These are phyloP conservation scores for Cyphotilapia sp. DNA, from an alignment of 2,113 vertebrate genomes.

Conservation along the genomic window DNA sequence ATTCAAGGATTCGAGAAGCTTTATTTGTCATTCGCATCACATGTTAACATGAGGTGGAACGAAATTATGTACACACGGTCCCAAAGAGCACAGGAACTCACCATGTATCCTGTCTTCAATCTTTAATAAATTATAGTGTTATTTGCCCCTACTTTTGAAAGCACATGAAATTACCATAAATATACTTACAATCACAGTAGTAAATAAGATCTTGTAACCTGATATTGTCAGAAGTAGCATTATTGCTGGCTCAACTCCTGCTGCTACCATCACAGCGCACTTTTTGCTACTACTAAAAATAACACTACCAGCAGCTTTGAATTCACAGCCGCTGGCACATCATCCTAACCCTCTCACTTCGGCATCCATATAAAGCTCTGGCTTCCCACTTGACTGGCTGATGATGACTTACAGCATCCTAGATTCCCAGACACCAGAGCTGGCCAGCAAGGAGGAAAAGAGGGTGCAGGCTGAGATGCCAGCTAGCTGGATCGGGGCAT, in stretches of 20 bases:
- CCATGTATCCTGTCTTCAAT: background rate
- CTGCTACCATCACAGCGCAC: background rate
- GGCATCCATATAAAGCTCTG: slow-evolving; percentile 33
- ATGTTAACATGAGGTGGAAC: background rate
- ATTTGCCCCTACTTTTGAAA: background rate
- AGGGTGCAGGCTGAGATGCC: slow-evolving; percentile 8
- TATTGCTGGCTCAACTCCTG: background rate
- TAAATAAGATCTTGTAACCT: background rate
- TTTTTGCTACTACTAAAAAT: slow-evolving; percentile 11
- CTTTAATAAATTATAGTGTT: background rate
- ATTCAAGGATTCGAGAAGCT: background rate
- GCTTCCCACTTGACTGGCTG: slow-evolving; percentile 20
- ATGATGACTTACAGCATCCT: slow-evolving; percentile 46
- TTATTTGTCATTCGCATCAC: background rate
- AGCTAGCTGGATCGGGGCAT: slow-evolving; percentile 20
- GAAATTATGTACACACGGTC: background rate
- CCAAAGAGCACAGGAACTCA: background rate
- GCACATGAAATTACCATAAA: background rate
- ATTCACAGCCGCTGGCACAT: background rate
- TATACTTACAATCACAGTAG: background rate
- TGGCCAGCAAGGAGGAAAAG: background rate
- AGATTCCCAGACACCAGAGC: slow-evolving; percentile 37
- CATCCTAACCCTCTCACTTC: background rate
- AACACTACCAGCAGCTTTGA: background rate
- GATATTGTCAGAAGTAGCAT: background rate